Base-by-base conservation (phyloP, 1,140 invertebrate genomes). In the Cyphomyrmex costatus region DNA sequence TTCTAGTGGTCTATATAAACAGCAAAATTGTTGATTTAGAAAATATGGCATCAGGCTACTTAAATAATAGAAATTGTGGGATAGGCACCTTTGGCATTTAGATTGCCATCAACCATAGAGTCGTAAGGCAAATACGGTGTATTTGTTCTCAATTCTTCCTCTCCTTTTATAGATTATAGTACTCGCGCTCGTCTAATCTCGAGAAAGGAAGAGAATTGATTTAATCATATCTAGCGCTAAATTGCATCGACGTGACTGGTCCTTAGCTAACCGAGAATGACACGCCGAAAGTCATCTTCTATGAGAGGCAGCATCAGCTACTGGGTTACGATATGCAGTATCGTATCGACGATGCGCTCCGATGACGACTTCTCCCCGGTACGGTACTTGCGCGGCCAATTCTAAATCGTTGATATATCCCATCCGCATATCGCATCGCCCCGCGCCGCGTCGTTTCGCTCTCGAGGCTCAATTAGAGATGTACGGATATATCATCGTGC, bases 401-500 rank as follows among this genome's bases (percentile, higher is more conserved):
- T 68, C 53, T 24, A 33, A 82, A 71, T 73, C 36, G 27, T 46
- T 83, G 79, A 74, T 60, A 74, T 60, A 49, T 60, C 7, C 24
- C 7, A 46, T 49, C 53, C 65, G 21, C 84, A 36, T 51, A 85
- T 86, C 56, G 58, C 42, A 49, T 68, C 21, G 36, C 33, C 0
- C n/a, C 33, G 63, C 33, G 63, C 33, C 76, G 10, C 36, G 49
- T 24, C 56, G 77, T 70, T 78, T 79, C 76, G 85, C 63, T 66
- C 61, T 53, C 85, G 51, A 61, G 87, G 88, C 74, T 91, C 92
- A 93, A 94, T 94, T 94, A 93, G 92, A 92, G 85, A 90, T 86
- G 58, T 92, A 84, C 88, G 92, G 92, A 93, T 93, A 93, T 93
- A 94, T 94, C 92, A 93, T 92, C 90, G 89, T 83, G 88, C 53